phyloP scores from a whole-genome alignment of 2,888 invertebrate species.

The Dasypogon diadema region DNA sequence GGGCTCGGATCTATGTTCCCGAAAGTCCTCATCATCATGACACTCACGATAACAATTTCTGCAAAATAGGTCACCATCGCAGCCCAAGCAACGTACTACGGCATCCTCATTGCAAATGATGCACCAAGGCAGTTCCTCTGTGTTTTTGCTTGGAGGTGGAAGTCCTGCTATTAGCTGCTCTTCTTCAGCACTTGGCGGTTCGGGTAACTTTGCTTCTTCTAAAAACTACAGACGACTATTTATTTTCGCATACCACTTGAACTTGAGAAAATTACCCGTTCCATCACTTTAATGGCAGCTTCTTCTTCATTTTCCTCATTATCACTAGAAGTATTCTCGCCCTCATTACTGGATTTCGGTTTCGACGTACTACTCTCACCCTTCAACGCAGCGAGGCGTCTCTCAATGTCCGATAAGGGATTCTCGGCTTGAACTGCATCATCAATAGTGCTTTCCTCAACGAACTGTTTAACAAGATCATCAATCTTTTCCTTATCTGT shows the following conservation, averaged over 20 bases:
- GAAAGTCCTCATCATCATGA: constrained; percentile 75
- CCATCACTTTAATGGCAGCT: constrained; percentile 64
- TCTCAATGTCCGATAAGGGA: constrained; percentile 71
- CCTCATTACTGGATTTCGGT: neutral
- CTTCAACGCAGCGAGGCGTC: constrained; percentile 70
- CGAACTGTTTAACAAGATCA: constrained; percentile 74
- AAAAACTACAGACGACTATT: constrained; percentile 66
- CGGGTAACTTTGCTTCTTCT: constrained; percentile 70
- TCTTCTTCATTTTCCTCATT: constrained; percentile 68
- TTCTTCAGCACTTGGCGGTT: constrained; percentile 67
- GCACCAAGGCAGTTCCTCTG: constrained; percentile 82
- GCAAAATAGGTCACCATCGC: constrained; percentile 86
- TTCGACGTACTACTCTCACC: constrained; percentile 63
- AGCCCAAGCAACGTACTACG: constrained; percentile 78
- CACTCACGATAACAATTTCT: constrained; percentile 79
- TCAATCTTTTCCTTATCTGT: constrained; percentile 79
- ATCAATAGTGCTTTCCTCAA: constrained; percentile 72
- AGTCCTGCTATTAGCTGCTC: constrained; percentile 63
- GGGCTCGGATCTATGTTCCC: constrained; percentile 62
- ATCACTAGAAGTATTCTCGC: constrained; percentile 61
- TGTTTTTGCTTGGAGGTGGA: constrained; percentile 61
- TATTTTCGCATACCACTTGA: neutral
- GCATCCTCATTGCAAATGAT: constrained; percentile 89
- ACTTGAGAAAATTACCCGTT: constrained; percentile 59
- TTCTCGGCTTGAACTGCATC: constrained; percentile 70